Evolutionary conservation across 2,797 vertebrate species (phyloP), one percentile per base, ranked within the genome.

Genomic region (Leucoraja ocellata): DNA sequence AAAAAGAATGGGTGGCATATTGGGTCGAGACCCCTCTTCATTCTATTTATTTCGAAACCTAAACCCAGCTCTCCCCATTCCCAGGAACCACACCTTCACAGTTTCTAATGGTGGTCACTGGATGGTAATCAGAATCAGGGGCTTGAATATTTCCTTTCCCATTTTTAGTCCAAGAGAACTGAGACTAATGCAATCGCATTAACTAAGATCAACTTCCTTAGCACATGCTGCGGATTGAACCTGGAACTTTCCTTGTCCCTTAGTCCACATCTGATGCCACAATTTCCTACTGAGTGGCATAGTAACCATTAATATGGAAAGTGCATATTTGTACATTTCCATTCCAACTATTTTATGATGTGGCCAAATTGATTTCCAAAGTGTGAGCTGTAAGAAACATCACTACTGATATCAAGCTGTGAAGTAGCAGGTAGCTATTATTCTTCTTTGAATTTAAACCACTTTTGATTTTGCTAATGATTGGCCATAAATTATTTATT

Each of bases 281-380:
- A 63, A 14, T 63, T 63, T 28, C 83, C 25, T 28, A 28, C 80
- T 54, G 39, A 86, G 28, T 86, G 13, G 1, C 21, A 86, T 61
- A 11, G 54, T 61, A 84, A 9, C 81, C 25, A 84, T 88, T 88
- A 88, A 65, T 65, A 32, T 88, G 11, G 25, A 86, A 86, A 28
- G 11, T 28, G 63, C 58, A 32, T 65, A 63, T 32, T 86, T 88
- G 14, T 88, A 63, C 28, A 65, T 32, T 88, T 88, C 4, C 13
- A 18, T n/a, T 88, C n/a, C n/a, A 88, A 63, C 28, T 14, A n/a
- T 88, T 65, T 88, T 88, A 65, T 88, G 6, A 32, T 88, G 84
- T 28, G n/a, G n/a, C 63, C 36, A 6, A 63, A 63, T 63, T 86
- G 83, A 63, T 86, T 86, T 65, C 28, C 61, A 65, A 18, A 21